Evolutionary conservation across 2,797 vertebrate genomes (phyloP), one percentile per base, ranked within the genome.

Genomic region (Linurgus olivaceus): DNA sequence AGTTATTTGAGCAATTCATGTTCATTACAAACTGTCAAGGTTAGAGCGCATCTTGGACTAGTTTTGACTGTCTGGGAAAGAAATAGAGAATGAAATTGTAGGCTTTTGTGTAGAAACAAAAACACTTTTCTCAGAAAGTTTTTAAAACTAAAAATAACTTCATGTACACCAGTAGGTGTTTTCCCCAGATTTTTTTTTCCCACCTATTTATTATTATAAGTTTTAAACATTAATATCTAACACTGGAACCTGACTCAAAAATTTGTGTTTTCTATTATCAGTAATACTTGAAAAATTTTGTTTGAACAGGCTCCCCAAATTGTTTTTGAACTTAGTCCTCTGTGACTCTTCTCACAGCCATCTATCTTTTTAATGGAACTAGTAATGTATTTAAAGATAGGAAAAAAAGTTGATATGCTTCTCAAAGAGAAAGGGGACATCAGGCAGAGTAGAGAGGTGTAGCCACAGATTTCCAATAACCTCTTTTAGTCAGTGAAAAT

Each of bases 21-120:
- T 91, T 84, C 61, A 88, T 85, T 93, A 68, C 55, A 62, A 68
- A 91, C 79, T 94, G 74, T 80, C 92, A 85, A 9, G 91, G 61
- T 45, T 54, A 50, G 14, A 85, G 81, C 1, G 1, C 70, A 85
- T 93, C 95, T 94, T 85, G 21, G 74, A 20, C 57, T 91, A 54
- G 50, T 77, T 94, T 45, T 91, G 74, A 29, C 35, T 90, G 31
- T 8, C 58, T 84, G 16, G 59, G 75, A 73, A 89, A 82, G 52
- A 92, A 61, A 54, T 3, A 42, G 33, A 50, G 74, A 89, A 62
- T 80, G 13, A 87, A 91, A 66, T 44, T 58, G 28, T 35, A 85
- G 58, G 66, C 25, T 95, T 87, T 81, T 75, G 37, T 86, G 55
- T 80, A 57, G 71, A 79, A 82, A 75, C 17, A 89, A 59, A 70